Conservation (phyloP, 2,888 invertebrate genomes). For the Amitus sp. region DNA sequence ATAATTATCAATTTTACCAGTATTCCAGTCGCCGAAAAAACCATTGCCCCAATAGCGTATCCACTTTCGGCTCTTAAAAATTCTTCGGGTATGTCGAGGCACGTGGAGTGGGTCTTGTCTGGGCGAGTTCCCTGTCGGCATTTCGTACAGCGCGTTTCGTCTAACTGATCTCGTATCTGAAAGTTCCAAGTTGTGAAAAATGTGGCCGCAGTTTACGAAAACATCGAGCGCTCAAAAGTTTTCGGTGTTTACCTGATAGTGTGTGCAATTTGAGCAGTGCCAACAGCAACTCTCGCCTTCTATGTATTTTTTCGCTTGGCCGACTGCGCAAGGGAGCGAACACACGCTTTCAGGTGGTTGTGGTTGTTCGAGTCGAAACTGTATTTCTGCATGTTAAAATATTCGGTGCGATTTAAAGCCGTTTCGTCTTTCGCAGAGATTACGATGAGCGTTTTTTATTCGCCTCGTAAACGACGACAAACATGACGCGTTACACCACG, state of each 20-base stretch:
- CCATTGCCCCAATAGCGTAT: conserved; percentile 94
- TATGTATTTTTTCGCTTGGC: conserved; percentile 92
- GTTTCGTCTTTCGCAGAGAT: background rate
- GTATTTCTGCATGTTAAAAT: conserved; percentile 72
- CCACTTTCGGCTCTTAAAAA: conserved; percentile 84
- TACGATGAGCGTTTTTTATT: background rate
- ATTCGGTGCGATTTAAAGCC: too few species aligned
- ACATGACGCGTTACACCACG: background rate
- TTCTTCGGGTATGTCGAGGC: conserved; percentile 83
- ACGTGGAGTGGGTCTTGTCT: conserved; percentile 77
- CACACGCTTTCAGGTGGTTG: conserved; percentile 90
- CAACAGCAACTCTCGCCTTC: conserved; percentile 95
- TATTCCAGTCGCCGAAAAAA: conserved; percentile 87
- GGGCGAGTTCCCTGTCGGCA: conserved; percentile 89
- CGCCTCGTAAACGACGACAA: background rate
- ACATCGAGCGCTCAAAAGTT: background rate
- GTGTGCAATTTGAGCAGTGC: conserved; percentile 92
- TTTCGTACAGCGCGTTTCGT: conserved; percentile 85
- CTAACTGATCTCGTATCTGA: conserved; percentile 81
- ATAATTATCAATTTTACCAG: conserved; percentile 74
- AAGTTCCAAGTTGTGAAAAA: background rate
- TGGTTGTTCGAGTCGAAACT: conserved; percentile 83
- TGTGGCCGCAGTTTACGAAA: background rate
- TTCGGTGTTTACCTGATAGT: conserved; percentile 74
- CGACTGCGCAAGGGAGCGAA: conserved; percentile 86